phyloP scores from a whole-genome alignment of 2,113 vertebrate genomes.

The Sceloporus undulatus region DNA sequence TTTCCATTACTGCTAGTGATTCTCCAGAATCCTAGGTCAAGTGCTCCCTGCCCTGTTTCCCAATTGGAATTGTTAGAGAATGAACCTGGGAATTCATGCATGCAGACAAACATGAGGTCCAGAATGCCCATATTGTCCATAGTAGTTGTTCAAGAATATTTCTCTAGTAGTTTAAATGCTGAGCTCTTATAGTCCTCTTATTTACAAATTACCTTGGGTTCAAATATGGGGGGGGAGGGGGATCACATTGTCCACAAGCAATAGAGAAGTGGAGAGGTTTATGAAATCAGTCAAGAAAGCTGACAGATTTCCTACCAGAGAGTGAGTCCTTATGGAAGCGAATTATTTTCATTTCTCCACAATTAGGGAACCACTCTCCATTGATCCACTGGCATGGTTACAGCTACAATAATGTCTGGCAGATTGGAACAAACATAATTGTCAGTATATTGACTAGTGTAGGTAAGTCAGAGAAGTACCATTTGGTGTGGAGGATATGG shows the following conservation, averaged over 20 bases:
- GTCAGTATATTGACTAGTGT: background rate
- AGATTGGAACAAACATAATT: background rate
- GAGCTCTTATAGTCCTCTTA: background rate
- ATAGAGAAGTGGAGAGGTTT: background rate
- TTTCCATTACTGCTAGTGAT: background rate
- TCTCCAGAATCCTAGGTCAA: background rate
- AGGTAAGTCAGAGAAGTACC: background rate
- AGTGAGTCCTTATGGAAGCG: background rate
- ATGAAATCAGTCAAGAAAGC: too few relatives aligned
- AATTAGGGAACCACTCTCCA: background rate
- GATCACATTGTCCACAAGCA: background rate
- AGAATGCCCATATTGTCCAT: background rate
- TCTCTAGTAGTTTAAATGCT: background rate
- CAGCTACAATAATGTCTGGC: background rate
- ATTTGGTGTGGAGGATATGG: too few relatives aligned
- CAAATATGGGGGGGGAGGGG: too few relatives aligned
- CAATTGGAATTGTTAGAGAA: background rate
- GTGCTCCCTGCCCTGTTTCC: background rate
- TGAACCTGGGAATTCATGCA: background rate
- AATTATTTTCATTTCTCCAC: background rate
- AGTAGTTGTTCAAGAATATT: background rate
- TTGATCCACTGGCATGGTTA: background rate
- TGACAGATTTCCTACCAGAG: too few relatives aligned
- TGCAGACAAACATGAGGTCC: background rate
- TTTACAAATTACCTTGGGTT: background rate